Percentiles rank a stretch among this genome's conserved stretches.
These are phyloP conservation scores for Channa maculata DNA, from an alignment of 2,113 vertebrate species.

Conservation along the genomic window DNA sequence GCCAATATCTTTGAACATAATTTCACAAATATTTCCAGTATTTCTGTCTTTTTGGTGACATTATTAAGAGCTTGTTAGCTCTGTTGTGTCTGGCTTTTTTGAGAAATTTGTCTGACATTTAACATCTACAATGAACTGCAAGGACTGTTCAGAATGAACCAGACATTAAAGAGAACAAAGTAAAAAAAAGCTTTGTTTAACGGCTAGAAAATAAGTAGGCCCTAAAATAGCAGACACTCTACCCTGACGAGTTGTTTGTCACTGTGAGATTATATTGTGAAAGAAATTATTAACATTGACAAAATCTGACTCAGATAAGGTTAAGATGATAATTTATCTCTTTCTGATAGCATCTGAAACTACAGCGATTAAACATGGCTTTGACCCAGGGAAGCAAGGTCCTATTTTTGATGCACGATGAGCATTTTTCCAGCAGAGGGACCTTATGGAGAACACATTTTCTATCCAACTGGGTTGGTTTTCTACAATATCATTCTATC, in stretches of 20 bases:
- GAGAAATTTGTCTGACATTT: background rate
- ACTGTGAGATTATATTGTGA: background rate
- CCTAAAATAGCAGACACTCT: background rate
- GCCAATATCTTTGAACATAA: slow-evolving; percentile 7
- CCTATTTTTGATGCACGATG: slow-evolving; percentile 42
- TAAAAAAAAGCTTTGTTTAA: background rate
- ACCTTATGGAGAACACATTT: slow-evolving; percentile 35
- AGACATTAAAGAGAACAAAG: background rate
- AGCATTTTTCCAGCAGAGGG: slow-evolving; percentile 78
- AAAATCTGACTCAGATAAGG: background rate
- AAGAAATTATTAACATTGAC: background rate
- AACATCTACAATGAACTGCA: slow-evolving; percentile 22
- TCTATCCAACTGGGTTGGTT: slow-evolving; percentile 12
- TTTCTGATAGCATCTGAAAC: background rate
- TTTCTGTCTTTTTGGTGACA: slow-evolving; percentile 3
- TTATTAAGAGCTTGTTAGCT: slow-evolving; percentile 1
- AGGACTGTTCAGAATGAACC: slow-evolving; percentile 6
- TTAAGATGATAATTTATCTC: background rate
- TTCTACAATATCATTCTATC: slow-evolving; percentile 33
- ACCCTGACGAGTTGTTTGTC: background rate
- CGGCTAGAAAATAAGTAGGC: background rate
- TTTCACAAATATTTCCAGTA: slow-evolving; percentile 24
- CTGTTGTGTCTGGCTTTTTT: slow-evolving; percentile 3
- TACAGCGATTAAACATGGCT: background rate
- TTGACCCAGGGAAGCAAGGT: background rate